Evolutionary conservation across 2,888 invertebrate species (phyloP), one percentile per base, ranked within the genome.

Genomic region (Drosophila dives): DNA sequence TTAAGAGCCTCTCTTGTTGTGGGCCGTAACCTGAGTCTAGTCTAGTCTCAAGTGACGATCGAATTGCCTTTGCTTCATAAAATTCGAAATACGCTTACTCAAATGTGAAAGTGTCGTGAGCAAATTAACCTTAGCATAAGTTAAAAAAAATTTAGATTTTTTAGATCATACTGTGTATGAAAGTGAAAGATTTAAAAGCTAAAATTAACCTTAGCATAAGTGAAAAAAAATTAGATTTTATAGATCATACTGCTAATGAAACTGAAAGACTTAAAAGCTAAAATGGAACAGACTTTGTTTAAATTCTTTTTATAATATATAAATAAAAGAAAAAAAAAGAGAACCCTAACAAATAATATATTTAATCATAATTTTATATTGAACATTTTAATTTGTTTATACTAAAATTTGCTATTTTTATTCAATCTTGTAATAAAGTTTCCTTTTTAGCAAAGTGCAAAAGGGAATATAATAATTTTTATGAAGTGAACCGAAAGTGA

Each of bases 21-120:
- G 73, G 26, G n/a, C 60, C 23, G 49, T 53, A 26, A 49, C 56
- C 70, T 33, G 62, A 71, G 59, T 64, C 45, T 45, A 23, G 23
- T 23, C 45, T 45, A 23, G 77, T 68, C 64, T 58, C 62, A 51
- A 79, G 72, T 64, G 77, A 36, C 59, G 65, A 55, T 56, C 61
- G 42, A 64, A 56, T 61, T 62, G 58, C 58, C 64, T 64, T 79
- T 71, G 64, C 69, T 63, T 50, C 60, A 8, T 40, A 59, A 55
- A 63, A 48, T 53, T 53, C 63, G 20, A 51, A 17, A 49, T 10
- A 26, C 11, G 48, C 48, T 48, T 15, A 23, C 0, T 15, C 15
- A 15, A 36, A 36, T 20, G 2, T 38, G 17, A 38, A 38, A 38
- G 38, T 17, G 17, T 38, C 0, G 38, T 29, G 29, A 6, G 29